Base-by-base conservation (phyloP, 2,797 vertebrate species). In the Danio tinwini region DNA sequence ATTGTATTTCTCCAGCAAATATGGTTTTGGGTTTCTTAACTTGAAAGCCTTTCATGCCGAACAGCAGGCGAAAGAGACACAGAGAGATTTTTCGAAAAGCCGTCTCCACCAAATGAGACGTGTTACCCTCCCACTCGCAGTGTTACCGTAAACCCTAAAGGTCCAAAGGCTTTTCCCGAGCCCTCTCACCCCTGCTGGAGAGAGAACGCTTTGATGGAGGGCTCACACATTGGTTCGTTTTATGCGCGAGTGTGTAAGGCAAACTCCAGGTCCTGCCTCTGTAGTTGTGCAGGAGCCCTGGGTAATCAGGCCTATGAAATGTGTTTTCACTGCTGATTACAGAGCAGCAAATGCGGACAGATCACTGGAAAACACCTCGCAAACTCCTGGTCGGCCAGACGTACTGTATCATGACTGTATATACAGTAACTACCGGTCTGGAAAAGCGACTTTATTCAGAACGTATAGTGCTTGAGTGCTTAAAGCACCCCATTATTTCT, bases 271-370 rank as follows among this genome's bases (percentile, higher is more conserved):
- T 50, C 75, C 19, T 82, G 49, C 19, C 71, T 76, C 83, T 62
- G 70, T 59, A 52, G 7, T 67, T 49, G 70, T 78, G 76, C 67
- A 74, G 70, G 61, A 49, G 39, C 65, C 85, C 85, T 84, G 87
- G 86, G 86, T 89, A 91, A 92, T 92, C 88, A 89, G 82, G 85
- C 83, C 87, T 82, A 84, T 77, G 82, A 90, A 90, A 93, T 91
- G 89, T 91, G 88, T 92, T 91, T 90, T 91, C 88, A 87, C 88
- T 88, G 89, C 89, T 88, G 91, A 93, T 92, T 91, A 91, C 86
- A 85, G 86, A 90, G 88, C 86, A 91, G 86, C 82, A 62, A 65
- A 71, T 73, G 52, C 72, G 69, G 49, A 53, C 73, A 21, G 49
- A 5, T 40, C 68, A 8, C 68, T 55, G 58, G 49, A 79, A 72